Evolutionary conservation across 2,113 vertebrate genomes (phyloP), one percentile per base, ranked within the genome.

Genomic region (Lontra canadensis): DNA sequence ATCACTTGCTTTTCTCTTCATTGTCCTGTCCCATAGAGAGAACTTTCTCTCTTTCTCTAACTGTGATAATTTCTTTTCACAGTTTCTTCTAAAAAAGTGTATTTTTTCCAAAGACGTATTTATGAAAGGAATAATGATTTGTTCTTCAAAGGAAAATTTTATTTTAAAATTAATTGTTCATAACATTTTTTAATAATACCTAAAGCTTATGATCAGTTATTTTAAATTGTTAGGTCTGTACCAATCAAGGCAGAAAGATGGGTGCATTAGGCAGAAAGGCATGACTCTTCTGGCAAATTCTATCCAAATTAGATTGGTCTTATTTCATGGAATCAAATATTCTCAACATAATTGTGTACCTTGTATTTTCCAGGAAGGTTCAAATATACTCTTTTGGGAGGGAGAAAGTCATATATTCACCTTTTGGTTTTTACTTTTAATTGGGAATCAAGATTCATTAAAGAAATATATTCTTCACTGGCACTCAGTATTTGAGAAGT

Each of bases 1-100:
- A 29, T 78, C n/a, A 39, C 65, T 96, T 49, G 36, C 25, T 84
- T 96, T 98, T 63, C 39, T 67, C 21, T 81, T 96, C 76, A 14
- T 59, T 52, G 21, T 63, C 26, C 5, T 73, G 4, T 83, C 25
- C 1, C 3, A 36, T 55, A 11, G 52, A n/a, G 69, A 25, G 36
- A 18, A 78, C 42, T 9, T 59, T 59, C 31, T 49, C 36, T 85
- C 55, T 86, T 10, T 67, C 29, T 63, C 44, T 95, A 91, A 90
- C 67, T 92, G n/a, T 36, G 55, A 61, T 84, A 11, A 91, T 90
- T 93, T 91, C 8, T 91, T 94, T 81, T 79, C 31, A 71, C 39
- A 81, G 15, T 71, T 92, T 87, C 23, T 52, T 93, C 34, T 92
- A 36, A 89, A 44, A 88, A 88, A 85, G 29, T 74, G 34, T 92